Conservation (phyloP, 2,113 vertebrate genomes). For the Clinocottus analis region DNA sequence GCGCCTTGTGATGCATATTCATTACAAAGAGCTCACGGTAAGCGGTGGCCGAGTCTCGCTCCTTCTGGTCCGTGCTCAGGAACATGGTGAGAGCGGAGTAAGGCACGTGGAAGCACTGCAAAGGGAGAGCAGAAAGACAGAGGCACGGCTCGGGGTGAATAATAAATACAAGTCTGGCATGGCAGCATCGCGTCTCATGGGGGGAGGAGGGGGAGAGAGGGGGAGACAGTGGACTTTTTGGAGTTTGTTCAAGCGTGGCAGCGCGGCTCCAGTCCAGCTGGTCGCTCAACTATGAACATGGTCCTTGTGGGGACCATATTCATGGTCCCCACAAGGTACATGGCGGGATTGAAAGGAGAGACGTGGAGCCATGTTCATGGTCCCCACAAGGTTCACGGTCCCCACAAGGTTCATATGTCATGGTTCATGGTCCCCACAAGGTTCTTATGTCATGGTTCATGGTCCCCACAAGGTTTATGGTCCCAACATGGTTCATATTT, state of each 20-base stretch:
- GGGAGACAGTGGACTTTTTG: background rate
- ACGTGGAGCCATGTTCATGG: too few relatives aligned
- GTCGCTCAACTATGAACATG: too few relatives aligned
- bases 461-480: too few relatives aligned
- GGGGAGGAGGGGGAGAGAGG: too few relatives aligned
- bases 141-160: background rate
- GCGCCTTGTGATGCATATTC: background rate
- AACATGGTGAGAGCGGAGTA: slow-evolving; percentile 98
- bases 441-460: too few relatives aligned
- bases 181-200: background rate
- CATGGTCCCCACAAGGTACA: too few relatives aligned
- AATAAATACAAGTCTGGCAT: background rate
- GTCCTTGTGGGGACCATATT: too few relatives aligned
- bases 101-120: slow-evolving; percentile 94
- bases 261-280: background rate
- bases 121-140: slow-evolving; percentile 37
- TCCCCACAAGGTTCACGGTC: too few relatives aligned
- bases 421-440: too few relatives aligned
- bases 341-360: too few relatives aligned
- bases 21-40: slow-evolving; percentile 90
- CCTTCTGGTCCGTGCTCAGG: slow-evolving; percentile 90
- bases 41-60: slow-evolving; percentile 94
- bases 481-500: too few relatives aligned
- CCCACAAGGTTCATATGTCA: too few relatives aligned
- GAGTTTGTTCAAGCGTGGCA: background rate